phyloP scores from a whole-genome alignment of 1,140 invertebrate species.

The Heliconius hewitsoni region DNA sequence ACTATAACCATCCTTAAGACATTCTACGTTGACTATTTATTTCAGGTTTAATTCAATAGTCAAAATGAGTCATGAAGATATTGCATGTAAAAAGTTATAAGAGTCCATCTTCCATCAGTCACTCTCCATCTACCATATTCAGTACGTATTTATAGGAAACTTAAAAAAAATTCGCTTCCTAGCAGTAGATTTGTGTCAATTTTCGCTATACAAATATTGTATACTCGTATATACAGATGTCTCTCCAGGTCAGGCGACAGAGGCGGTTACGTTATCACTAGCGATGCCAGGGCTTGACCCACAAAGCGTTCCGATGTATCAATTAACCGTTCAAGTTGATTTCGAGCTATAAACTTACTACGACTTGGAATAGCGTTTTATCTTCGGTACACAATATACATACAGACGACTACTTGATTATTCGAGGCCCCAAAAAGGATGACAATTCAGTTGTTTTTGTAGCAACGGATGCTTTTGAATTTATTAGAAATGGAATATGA shows the following conservation, averaged over 20 bases:
- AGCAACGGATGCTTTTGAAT: not conserved
- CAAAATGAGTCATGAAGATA: no score
- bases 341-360: conserved; percentile 10
- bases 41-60: no score
- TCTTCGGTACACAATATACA: conserved; percentile 2
- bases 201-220: not conserved
- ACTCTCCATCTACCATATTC: no score
- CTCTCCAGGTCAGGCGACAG: conserved; percentile 17
- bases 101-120: no score
- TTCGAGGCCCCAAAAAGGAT: not conserved
- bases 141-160: no score
- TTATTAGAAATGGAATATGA: not conserved
- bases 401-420: not conserved
- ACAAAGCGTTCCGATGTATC: conserved; percentile 23
- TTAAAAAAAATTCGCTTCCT: no score
- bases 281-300: conserved; percentile 23
- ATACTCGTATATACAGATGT: not conserved
- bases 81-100: no score
- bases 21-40: no score
- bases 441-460: not conserved
- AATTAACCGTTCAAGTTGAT: conserved; percentile 27
- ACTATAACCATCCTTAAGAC: no score
- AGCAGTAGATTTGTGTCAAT: not conserved
- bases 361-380: not conserved
- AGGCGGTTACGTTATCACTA: conserved; percentile 14